Conservation (phyloP, 2,113 vertebrate species). For the Indri indri region DNA sequence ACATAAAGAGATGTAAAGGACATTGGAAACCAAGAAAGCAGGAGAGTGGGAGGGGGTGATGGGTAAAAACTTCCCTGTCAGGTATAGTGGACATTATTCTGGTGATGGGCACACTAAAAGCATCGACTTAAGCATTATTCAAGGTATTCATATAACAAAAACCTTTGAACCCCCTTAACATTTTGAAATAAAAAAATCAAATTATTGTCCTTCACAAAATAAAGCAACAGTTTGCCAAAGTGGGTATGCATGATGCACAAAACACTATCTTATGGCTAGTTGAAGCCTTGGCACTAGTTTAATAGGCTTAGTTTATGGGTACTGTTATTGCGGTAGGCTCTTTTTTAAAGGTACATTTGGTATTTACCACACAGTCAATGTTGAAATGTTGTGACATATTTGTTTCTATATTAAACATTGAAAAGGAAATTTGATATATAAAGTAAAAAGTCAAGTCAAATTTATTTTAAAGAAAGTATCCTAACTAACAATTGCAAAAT, state of each 20-base stretch:
- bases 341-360: not conserved
- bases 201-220: not conserved
- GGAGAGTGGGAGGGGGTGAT: no score
- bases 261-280: not conserved
- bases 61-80: no score
- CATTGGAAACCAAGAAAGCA: no score
- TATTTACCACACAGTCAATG: not conserved
- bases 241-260: not conserved
- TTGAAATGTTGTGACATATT: not conserved
- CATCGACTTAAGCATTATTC: no score
- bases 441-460: not conserved
- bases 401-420: not conserved
- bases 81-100: no score
- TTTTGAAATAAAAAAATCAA: no score
- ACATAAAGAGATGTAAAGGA: no score
- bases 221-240: not conserved
- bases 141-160: no score
- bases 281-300: not conserved
- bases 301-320: not conserved
- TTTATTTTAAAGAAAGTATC: not conserved
- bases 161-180: no score
- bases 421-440: not conserved
- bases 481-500: not conserved
- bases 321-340: no score
- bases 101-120: no score